A percentile compares a stretch with the other conserved stretches of the same genome.
Evolutionary conservation across 2,113 vertebrate species (phyloP).

Genomic region (Lipotes vexillifer): DNA sequence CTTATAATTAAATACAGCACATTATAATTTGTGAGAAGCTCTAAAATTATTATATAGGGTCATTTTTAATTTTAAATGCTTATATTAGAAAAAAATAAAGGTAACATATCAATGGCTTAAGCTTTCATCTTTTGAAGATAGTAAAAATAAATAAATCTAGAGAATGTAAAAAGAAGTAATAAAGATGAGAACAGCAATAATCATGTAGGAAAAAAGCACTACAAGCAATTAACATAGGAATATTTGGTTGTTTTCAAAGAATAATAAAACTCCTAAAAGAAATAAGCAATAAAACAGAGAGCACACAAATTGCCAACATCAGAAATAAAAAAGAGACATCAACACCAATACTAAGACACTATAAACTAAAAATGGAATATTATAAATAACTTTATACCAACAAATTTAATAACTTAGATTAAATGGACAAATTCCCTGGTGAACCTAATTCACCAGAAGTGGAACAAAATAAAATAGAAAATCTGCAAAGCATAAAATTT

Average conservation of each 20-base stretch:
- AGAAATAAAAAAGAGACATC: background rate
- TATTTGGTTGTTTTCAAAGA: background rate
- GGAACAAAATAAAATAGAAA: background rate
- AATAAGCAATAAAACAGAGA: background rate
- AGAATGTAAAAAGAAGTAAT: background rate
- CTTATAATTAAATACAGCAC: background rate
- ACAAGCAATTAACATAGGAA: background rate
- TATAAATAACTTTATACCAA: background rate
- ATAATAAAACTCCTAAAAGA: background rate
- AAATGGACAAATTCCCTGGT: background rate
- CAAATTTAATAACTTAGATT: background rate
- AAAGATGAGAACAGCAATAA: background rate
- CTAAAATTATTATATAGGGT: background rate
- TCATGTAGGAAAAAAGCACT: background rate
- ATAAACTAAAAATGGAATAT: background rate
- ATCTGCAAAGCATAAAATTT: background rate
- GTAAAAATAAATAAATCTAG: background rate
- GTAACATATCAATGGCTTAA: background rate
- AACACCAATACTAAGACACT: background rate
- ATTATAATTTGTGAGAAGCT: background rate
- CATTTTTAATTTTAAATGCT: background rate
- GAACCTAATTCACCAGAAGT: background rate
- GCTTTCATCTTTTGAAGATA: background rate
- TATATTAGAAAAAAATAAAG: background rate
- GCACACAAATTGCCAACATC: background rate